phyloP scores from a whole-genome alignment of 2,113 vertebrate species.

The Silurus glanis region DNA sequence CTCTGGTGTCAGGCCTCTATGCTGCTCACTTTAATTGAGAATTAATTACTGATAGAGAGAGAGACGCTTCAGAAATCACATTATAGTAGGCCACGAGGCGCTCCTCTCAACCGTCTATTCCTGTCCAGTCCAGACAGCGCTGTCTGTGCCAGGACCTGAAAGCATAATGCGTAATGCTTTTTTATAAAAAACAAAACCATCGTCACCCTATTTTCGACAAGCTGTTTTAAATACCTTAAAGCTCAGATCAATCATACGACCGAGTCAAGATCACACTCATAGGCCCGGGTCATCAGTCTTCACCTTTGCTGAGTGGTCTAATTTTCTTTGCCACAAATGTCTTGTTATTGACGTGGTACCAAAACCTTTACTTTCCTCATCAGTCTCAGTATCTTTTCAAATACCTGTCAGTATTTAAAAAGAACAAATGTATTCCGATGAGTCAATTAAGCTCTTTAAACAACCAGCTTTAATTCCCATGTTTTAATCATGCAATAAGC shows the following conservation, averaged over 20 bases:
- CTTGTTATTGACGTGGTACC: neutral
- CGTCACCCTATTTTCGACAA: slow-evolving; percentile 32
- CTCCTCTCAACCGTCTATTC: slow-evolving; percentile 16
- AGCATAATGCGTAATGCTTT: slow-evolving; percentile 39
- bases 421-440: slow-evolving; percentile 7
- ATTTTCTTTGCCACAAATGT: neutral
- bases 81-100: slow-evolving; percentile 37
- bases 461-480: slow-evolving; percentile 35
- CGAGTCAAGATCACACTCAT: neutral
- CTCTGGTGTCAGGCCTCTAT: slow-evolving; percentile 34
- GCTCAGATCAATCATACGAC: slow-evolving; percentile 15
- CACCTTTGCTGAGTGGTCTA: slow-evolving; percentile 9
- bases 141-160: slow-evolving; percentile 14
- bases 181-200: neutral
- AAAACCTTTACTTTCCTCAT: neutral
- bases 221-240: slow-evolving; percentile 34
- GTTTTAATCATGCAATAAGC: slow-evolving; percentile 45
- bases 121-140: neutral
- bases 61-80: slow-evolving; percentile 45
- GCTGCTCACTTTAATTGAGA: slow-evolving; percentile 53
- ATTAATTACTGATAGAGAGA: slow-evolving; percentile 55
- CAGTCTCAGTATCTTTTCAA: neutral
- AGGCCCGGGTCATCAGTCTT: slow-evolving; percentile 3
- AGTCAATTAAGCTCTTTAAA: slow-evolving; percentile 50
- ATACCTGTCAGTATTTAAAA: neutral